Conservation (phyloP, 1,140 invertebrate species). For the Babylonia areolata region DNA sequence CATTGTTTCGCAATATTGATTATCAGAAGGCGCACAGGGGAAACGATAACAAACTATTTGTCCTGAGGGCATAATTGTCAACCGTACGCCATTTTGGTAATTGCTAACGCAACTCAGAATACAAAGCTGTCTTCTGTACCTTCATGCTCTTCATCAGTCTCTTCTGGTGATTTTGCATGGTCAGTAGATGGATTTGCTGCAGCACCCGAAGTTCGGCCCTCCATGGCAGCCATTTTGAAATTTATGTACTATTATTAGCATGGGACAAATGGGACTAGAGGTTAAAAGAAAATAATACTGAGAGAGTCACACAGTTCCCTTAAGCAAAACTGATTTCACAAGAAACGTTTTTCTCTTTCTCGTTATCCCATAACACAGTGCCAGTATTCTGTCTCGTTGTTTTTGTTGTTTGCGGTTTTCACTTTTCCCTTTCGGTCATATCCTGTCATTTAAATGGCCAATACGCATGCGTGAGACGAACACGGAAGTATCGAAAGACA, state of each 20-base stretch:
- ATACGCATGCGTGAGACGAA: slow-evolving; percentile 5
- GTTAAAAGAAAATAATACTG: not conserved
- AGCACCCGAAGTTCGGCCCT: slow-evolving; percentile 26
- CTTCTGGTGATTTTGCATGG: slow-evolving; percentile 21
- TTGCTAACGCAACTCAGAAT: not conserved
- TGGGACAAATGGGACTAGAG: slow-evolving; percentile 2
- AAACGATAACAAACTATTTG: too few species aligned
- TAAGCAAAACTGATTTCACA: not conserved
- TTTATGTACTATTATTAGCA: slow-evolving; percentile 10
- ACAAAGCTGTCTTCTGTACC: not conserved
- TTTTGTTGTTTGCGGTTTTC: not conserved
- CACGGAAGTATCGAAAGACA: slow-evolving; percentile 15
- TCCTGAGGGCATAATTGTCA: too few species aligned
- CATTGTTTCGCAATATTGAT: not conserved
- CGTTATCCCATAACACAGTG: not conserved
- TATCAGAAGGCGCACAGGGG: not conserved
- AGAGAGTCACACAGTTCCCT: not conserved
- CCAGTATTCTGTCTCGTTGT: not conserved
- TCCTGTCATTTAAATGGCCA: not conserved
- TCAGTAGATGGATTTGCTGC: slow-evolving; percentile 11
- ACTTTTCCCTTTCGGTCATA: slow-evolving; percentile 11
- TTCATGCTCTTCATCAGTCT: slow-evolving; percentile 23
- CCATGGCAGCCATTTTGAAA: slow-evolving; percentile 37
- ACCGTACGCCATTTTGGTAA: not conserved
- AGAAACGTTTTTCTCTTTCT: not conserved